Percentiles rank a stretch among this genome's conserved stretches.
These are phyloP conservation scores for Perithous albicinctus DNA, from an alignment of 2,888 invertebrate genomes.

Conservation along the genomic window DNA sequence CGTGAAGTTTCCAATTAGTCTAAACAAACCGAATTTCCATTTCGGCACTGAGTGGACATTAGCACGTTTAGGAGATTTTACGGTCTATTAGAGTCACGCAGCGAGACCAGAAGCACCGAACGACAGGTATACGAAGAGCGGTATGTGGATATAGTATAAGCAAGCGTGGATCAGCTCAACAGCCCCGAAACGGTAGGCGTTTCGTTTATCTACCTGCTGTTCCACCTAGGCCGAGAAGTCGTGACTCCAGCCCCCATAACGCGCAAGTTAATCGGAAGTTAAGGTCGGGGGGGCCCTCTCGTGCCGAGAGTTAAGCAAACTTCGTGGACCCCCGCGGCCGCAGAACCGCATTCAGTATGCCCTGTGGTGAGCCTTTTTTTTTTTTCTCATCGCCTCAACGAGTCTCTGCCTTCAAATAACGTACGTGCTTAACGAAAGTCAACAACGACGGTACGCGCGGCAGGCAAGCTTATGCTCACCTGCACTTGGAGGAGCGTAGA, in stretches of 20 bases:
- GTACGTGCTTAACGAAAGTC: conserved; percentile 64
- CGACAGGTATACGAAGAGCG: conserved; percentile 46
- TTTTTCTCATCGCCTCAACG: conserved; percentile 66
- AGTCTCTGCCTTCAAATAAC: conserved; percentile 10
- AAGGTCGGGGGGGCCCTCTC: conserved; percentile 74
- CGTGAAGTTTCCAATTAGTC: conserved; percentile 68
- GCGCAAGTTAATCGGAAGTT: conserved; percentile 80
- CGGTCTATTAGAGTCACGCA: conserved; percentile 66
- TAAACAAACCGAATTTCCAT: conserved; percentile 43
- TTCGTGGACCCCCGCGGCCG: conserved; percentile 48
- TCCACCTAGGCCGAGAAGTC: conserved; percentile 55
- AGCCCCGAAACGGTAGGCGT: conserved; percentile 72
- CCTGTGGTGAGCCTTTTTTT: conserved; percentile 47
- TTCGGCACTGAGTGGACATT: conserved; percentile 27
- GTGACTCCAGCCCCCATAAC: conserved; percentile 61
- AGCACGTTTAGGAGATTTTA: conserved; percentile 70
- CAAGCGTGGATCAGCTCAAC: conserved; percentile 43
- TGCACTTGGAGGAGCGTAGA: conserved; percentile 54
- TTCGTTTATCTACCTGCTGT: conserved; percentile 78
- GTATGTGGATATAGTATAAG: conserved; percentile 42
- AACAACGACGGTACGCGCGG: conserved; percentile 57
- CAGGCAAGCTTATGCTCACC: conserved; percentile 63
- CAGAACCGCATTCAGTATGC: conserved; percentile 45
- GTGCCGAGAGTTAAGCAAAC: conserved; percentile 59
- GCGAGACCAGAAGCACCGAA: neutral